Percentiles rank a stretch among this genome's conserved stretches.
Conservation (phyloP, 2,888 invertebrate genomes). For the Stenoptilia bipunctidactyla region DNA sequence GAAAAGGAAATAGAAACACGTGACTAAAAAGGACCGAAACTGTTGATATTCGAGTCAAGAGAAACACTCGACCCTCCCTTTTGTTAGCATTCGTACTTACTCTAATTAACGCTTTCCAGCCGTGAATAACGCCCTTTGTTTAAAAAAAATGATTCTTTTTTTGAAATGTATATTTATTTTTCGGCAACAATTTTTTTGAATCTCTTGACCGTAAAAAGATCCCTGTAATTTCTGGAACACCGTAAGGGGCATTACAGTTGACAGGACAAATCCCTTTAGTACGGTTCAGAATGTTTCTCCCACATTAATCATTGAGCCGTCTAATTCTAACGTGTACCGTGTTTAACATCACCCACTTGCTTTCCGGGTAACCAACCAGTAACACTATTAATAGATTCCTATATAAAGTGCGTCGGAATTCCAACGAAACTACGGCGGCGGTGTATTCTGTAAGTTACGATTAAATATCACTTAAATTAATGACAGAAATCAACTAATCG, state of each 20-base stretch:
- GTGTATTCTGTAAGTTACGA: no score
- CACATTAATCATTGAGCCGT: not conserved
- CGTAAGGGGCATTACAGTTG: not conserved
- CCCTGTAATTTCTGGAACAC: not conserved
- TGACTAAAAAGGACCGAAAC: slow-evolving; percentile 9
- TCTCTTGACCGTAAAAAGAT: not conserved
- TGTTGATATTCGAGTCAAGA: slow-evolving; percentile 37
- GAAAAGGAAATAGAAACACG: not conserved
- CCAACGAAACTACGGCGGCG: slow-evolving; percentile 21
- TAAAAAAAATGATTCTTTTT: no score
- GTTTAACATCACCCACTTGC: not conserved
- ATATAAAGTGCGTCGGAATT: slow-evolving; percentile 44
- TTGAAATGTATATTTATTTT: slow-evolving; percentile 6
- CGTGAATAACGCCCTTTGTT: slow-evolving; percentile 33
- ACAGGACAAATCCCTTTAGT: not conserved
- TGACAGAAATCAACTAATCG: no score
- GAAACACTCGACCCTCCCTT: slow-evolving; percentile 36
- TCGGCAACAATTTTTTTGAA: not conserved
- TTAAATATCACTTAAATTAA: no score
- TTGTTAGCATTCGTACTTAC: slow-evolving; percentile 29
- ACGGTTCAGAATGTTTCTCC: not conserved
- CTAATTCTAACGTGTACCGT: not conserved
- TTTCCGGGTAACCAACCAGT: slow-evolving; percentile 18
- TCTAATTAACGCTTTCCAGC: slow-evolving; percentile 43
- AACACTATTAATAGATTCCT: slow-evolving; percentile 48